These are phyloP conservation scores for Hystrix brachyura DNA, from an alignment of 2,113 vertebrate genomes.

Conservation along the genomic window DNA sequence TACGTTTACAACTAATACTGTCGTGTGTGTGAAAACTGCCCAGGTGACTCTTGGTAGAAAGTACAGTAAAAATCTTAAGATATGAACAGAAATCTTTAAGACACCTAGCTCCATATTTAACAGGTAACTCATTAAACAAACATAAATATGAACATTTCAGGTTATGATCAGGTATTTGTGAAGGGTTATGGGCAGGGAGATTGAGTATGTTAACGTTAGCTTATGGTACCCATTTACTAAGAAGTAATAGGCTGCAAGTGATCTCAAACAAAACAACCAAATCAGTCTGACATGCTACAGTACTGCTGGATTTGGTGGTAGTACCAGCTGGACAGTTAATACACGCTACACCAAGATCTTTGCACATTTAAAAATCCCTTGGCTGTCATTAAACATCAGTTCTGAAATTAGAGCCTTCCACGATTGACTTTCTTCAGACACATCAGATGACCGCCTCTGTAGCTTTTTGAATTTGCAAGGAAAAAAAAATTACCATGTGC, in stretches of 20 bases:
- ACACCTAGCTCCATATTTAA: not conserved
- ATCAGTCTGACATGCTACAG: not conserved
- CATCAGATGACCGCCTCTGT: not conserved
- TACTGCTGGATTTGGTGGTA: not conserved
- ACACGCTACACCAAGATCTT: not conserved
- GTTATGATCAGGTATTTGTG: not conserved
- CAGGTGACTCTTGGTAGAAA: conserved; percentile 39
- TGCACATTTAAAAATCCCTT: conserved; percentile 31
- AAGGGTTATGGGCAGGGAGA: conserved; percentile 54
- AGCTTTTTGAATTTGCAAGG: conserved; percentile 53
- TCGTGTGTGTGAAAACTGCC: conserved; percentile 20
- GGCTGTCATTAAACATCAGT: not conserved
- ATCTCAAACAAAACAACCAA: not conserved
- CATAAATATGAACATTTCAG: conserved; percentile 22
- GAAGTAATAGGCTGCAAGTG: not conserved
- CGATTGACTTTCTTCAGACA: not conserved
- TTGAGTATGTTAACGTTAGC: conserved; percentile 26
- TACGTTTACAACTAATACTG: conserved; percentile 28
- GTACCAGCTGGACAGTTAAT: not conserved
- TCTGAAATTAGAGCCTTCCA: conserved; percentile 32
- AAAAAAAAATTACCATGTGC: not conserved
- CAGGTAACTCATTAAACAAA: not conserved
- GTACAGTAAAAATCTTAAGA: conserved; percentile 45
- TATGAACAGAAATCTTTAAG: conserved; percentile 26
- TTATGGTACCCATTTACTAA: not conserved